phyloP scores from a whole-genome alignment of 2,113 vertebrate genomes.

The Varanus komodoensis region DNA sequence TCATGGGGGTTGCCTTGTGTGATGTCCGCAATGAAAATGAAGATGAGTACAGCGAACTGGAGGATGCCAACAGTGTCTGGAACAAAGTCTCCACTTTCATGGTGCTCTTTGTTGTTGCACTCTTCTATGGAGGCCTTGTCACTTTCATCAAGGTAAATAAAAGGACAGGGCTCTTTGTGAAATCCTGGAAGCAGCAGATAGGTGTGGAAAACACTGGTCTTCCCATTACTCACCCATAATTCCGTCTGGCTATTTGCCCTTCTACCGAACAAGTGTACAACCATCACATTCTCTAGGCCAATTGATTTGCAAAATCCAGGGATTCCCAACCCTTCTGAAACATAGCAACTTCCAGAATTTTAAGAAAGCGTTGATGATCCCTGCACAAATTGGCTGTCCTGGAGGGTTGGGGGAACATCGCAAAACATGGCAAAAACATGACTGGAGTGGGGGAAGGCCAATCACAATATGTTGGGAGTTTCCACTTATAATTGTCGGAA shows the following conservation, averaged over 20 bases:
- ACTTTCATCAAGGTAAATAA: constrained; percentile 79
- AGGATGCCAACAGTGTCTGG: constrained; percentile 68
- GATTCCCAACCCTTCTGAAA: background rate
- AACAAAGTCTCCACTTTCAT: constrained; percentile 82
- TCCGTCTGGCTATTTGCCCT: background rate
- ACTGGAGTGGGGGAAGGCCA: too few species aligned
- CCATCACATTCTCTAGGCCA: background rate
- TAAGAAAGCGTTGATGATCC: background rate
- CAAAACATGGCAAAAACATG: too few species aligned
- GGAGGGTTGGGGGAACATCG: too few species aligned
- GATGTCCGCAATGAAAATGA: background rate
- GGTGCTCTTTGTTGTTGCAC: constrained; percentile 85
- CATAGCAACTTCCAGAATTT: background rate
- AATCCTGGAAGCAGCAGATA: background rate
- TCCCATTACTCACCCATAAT: background rate
- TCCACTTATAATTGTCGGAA: too few species aligned
- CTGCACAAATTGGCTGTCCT: background rate
- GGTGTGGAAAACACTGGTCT: background rate
- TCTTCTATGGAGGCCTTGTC: constrained; percentile 84
- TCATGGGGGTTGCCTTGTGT: background rate
- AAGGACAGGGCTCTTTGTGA: too few species aligned
- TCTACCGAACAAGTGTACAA: background rate
- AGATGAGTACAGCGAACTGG: constrained; percentile 25
- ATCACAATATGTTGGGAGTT: too few species aligned
- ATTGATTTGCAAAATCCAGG: background rate